Evolutionary conservation across 1,140 invertebrate genomes (phyloP).

Genomic region (Trinorchestia longiramus): DNA sequence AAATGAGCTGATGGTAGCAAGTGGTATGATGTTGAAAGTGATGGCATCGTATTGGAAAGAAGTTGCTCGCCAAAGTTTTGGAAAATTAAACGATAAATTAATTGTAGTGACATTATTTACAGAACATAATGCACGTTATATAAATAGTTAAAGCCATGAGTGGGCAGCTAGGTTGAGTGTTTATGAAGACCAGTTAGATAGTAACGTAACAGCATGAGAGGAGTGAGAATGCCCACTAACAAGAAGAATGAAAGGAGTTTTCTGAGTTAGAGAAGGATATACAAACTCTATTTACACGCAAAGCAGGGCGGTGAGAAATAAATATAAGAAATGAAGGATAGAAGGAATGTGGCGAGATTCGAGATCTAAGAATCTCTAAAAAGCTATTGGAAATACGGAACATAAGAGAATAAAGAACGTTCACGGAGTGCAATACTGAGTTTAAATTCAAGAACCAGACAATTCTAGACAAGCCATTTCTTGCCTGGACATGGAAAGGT

Average conservation of each 20-base stretch:
- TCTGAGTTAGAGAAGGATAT: too few species aligned
- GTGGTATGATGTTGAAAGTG: not conserved
- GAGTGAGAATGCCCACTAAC: too few species aligned
- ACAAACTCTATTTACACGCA: too few species aligned
- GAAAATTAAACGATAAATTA: not conserved
- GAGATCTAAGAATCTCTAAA: not conserved
- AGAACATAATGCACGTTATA: not conserved
- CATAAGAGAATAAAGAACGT: not conserved
- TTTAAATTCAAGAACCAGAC: not conserved
- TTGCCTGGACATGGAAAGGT: not conserved
- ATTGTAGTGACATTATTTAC: not conserved
- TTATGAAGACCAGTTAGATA: too few species aligned
- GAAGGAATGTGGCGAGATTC: not conserved
- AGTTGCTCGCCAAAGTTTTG: not conserved
- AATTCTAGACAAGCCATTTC: not conserved
- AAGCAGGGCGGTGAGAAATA: too few species aligned
- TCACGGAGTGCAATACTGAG: not conserved
- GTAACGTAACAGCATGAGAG: too few species aligned
- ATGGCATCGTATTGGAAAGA: not conserved
- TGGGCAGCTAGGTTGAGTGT: too few species aligned
- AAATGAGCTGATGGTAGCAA: not conserved
- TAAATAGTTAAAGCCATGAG: too few species aligned
- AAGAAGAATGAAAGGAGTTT: too few species aligned
- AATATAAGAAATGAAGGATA: not conserved
- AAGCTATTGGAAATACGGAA: not conserved